These are phyloP conservation scores for Pagetopsis macropterus DNA, from an alignment of 2,797 vertebrate genomes.

Conservation along the genomic window DNA sequence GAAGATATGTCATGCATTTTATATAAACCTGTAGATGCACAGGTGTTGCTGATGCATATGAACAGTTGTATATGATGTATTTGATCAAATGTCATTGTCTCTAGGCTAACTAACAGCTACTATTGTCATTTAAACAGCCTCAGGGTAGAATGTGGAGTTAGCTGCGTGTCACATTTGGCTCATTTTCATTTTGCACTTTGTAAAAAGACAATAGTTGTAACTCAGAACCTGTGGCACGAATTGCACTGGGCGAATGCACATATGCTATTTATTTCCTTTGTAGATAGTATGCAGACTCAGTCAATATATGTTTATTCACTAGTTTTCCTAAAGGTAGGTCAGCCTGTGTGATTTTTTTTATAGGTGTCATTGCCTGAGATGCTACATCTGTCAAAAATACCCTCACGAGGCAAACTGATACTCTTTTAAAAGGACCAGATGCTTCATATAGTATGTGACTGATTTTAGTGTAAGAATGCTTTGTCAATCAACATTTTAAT, in stretches of 20 bases:
- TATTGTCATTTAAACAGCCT: background rate
- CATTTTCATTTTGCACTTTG: background rate
- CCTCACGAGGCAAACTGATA: background rate
- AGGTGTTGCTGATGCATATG: background rate
- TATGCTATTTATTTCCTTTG: background rate
- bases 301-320: background rate
- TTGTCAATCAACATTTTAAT: background rate
- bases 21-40: conserved; percentile 4
- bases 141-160: background rate
- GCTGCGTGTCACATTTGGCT: conserved; percentile 11
- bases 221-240: conserved; percentile 6
- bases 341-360: conserved; percentile 1
- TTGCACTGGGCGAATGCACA: background rate
- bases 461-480: background rate
- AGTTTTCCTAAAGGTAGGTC: conserved; percentile 3
- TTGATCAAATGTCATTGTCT: background rate
- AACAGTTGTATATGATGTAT: background rate
- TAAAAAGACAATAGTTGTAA: conserved; percentile 7
- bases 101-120: background rate
- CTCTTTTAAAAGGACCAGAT: background rate
- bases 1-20: background rate
- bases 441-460: background rate
- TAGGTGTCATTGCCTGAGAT: background rate
- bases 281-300: background rate
- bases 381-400: background rate